Base-by-base conservation (phyloP, 2,888 invertebrate species). In the Dioctria linearis region DNA sequence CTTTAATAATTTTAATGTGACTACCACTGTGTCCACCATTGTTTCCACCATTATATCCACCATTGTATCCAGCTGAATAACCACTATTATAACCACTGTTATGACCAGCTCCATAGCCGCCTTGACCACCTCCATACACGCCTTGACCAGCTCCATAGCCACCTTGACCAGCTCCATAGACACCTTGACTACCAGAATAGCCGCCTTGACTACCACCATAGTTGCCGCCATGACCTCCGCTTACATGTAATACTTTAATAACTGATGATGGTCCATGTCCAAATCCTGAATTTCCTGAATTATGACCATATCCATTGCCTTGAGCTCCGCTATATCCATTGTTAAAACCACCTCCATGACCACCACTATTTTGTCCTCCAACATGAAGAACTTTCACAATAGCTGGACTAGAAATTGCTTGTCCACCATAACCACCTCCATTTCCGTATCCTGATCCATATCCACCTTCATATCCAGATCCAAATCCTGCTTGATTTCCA, bases 71-170 rank as follows among this genome's bases (percentile, higher is more conserved):
- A 25, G 5, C 59, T 13, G 11, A 5, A 57, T 13, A 4, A 57
- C 57, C 59, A 1, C 59, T 25, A 11, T n/a, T n/a, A 5, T 59
- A n/a, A 59, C 59, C 59, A 13, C 59, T 25, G 5, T n/a, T n/a
- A 59, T 59, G 59, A 25, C 59, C 4, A 59, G 11, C 13, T 66
- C 66, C 66, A 66, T 42, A 11, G 5, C 66, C 40, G 40, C 51
- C n/a, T 9, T 25, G 25, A 25, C 25, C 25, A 54, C 37, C 43
- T 3, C 76, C 76, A 49, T 49, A 2, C 3, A 63, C 76, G 46
- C 37, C 37, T 11, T 13, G 40, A 5, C 78, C 78, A 8, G 63
- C 73, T 37, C 73, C 73, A 11, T n/a, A 11, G n/a, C 67, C 67
- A 0, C 67, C 76, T 4, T 57, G 39, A 0, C 42, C 40, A 9